phyloP scores from a whole-genome alignment of 2,113 vertebrate species.

The Pithys albifrons region DNA sequence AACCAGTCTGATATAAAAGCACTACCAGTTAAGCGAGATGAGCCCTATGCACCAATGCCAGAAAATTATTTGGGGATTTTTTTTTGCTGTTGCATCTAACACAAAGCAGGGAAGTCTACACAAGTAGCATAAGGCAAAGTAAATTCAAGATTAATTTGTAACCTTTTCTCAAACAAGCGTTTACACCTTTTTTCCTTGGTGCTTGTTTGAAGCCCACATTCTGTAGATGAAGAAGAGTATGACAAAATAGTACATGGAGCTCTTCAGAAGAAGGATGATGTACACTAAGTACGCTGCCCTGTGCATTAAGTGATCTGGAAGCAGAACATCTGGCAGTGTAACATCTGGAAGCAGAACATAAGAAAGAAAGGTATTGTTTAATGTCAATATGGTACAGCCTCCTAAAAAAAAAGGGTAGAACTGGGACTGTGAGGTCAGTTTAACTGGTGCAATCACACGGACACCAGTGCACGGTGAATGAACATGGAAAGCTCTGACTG shows the following conservation, averaged over 20 bases:
- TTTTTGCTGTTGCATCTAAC: neutral
- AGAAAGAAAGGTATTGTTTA: neutral
- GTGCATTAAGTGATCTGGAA: conserved; percentile 39
- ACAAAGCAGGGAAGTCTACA: neutral
- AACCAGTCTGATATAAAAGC: neutral
- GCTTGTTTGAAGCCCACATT: neutral
- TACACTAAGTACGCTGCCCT: conserved; percentile 67
- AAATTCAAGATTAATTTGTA: neutral
- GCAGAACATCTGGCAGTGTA: neutral
- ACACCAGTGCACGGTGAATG: neutral
- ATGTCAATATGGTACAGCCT: neutral
- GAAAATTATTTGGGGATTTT: neutral
- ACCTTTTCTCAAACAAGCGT: neutral
- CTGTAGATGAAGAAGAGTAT: conserved; percentile 28
- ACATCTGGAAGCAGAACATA: neutral
- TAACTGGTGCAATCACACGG: neutral
- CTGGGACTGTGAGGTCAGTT: neutral
- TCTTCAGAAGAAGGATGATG: conserved; percentile 69
- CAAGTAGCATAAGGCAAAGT: neutral
- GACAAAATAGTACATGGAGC: conserved; percentile 40
- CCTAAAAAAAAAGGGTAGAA: neutral
- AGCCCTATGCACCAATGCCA: neutral
- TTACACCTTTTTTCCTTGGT: neutral
- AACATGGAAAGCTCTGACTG: neutral
- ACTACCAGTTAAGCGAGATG: neutral